These are phyloP conservation scores for Pentalonia nigronervosa DNA, from an alignment of 1,140 invertebrate genomes.

Conservation along the genomic window DNA sequence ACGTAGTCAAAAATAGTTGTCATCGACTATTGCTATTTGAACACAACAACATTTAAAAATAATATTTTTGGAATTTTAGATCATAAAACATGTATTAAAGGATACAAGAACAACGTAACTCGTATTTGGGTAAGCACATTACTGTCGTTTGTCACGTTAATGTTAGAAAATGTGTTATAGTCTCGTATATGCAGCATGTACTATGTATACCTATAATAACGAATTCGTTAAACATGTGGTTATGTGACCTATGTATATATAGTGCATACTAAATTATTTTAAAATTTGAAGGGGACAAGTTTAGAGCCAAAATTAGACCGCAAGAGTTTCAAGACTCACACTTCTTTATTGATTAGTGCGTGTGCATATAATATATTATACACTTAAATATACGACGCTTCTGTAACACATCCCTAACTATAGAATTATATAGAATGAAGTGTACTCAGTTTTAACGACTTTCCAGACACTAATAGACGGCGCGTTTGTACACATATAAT, in stretches of 20 bases:
- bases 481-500: not conserved
- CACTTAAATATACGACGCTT: not conserved
- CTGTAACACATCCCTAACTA: not conserved
- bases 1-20: not conserved
- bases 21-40: not conserved
- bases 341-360: not conserved
- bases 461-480: constrained; percentile 19
- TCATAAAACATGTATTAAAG: not conserved
- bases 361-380: not conserved
- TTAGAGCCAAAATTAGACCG: not conserved
- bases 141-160: not conserved
- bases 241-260: not conserved
- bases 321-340: not conserved
- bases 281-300: not conserved
- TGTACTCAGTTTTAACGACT: constrained; percentile 5
- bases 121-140: not conserved
- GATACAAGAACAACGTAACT: not conserved
- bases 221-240: not conserved
- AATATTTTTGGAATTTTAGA: not conserved
- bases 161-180: not conserved
- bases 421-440: not conserved
- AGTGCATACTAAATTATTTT: not conserved
- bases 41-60: not conserved
- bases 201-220: not conserved
- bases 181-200: not conserved